These are phyloP conservation scores for Eupeodes latifasciatus DNA, from an alignment of 2,888 invertebrate genomes.

Conservation along the genomic window DNA sequence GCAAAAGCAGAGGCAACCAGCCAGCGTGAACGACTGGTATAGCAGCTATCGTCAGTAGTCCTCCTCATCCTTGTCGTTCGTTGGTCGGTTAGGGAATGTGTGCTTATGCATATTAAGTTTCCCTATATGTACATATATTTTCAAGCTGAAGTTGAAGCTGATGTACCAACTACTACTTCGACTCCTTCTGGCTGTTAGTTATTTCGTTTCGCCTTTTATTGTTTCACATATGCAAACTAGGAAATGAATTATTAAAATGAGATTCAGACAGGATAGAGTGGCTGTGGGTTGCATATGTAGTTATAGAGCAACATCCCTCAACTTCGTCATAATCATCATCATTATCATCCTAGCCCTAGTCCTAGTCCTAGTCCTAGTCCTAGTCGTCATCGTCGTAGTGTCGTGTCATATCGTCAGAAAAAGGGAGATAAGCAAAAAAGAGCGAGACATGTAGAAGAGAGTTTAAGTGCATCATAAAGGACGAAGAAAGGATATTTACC, in stretches of 20 bases:
- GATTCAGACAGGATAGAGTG: conserved; percentile 70
- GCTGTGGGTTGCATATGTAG: conserved; percentile 38
- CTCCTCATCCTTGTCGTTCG: background rate
- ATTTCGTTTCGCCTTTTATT: conserved; percentile 71
- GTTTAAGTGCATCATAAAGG: conserved; percentile 62
- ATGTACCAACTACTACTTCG: conserved; percentile 1
- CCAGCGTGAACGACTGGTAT: conserved; percentile 6
- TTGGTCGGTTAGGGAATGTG: conserved; percentile 49
- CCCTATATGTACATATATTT: background rate
- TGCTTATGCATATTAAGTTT: conserved; percentile 65
- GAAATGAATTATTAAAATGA: conserved; percentile 76
- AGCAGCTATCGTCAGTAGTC: conserved; percentile 9
- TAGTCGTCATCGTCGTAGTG: conserved; percentile 12
- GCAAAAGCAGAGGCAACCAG: background rate
- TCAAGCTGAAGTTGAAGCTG: conserved; percentile 22
- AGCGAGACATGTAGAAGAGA: background rate
- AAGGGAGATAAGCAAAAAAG: background rate
- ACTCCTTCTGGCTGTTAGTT: conserved; percentile 40
- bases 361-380: background rate
- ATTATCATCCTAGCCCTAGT: background rate
- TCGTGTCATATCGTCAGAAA: background rate
- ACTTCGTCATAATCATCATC: conserved; percentile 27
- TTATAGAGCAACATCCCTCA: conserved; percentile 37
- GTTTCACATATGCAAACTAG: conserved; percentile 75
- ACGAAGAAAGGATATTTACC: background rate